Base-by-base conservation (phyloP, 2,797 vertebrate genomes). In the Centroberyx gerrardi region DNA sequence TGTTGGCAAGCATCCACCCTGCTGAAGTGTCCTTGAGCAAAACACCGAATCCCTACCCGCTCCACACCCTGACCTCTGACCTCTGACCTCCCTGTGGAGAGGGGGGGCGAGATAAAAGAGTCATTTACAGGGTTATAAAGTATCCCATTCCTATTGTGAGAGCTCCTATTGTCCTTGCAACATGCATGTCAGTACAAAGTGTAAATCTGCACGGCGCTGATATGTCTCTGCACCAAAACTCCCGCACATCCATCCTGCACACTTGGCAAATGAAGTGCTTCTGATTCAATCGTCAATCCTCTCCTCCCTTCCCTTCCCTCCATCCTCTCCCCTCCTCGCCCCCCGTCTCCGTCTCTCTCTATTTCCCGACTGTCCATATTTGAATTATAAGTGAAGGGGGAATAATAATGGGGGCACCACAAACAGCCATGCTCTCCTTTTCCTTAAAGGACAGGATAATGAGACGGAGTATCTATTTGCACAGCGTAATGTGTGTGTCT, bases 361-460 rank as follows among this genome's bases (percentile, higher is more conserved):
- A 22, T 87, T 80, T 88, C 74, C 59, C 10, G 69, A 64, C 89
- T 82, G 87, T 87, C 79, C 73, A 62, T 93, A 87, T 94, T 91
- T 93, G 90, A 93, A 87, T 91, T 90, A 76, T 74, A 86, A 85
- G 85, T 87, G 86, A 90, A 92, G 78, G 76, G 78, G 78, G 88
- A 81, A 89, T 93, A 87, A 91, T 87, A 91, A 83, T 82, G 88
- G 80, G 80, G 82, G 83, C 85, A 88, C 83, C 92, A 91, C 90
- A 93, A 93, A 92, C 82, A 89, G 84, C 81, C 82, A 61, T 74
- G 82, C 75, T 92, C 79, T 67, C 87, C 87, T 86, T 91, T 92
- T 88, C 81, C 91, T 95, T 94, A 94, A 95, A 94, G 90, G 93
- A 95, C 91, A 86, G 91, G 87, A 91, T 96, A 95, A 95, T 95